Conservation (phyloP, 2,797 vertebrate genomes). For the Ctenosaura bakeri region DNA sequence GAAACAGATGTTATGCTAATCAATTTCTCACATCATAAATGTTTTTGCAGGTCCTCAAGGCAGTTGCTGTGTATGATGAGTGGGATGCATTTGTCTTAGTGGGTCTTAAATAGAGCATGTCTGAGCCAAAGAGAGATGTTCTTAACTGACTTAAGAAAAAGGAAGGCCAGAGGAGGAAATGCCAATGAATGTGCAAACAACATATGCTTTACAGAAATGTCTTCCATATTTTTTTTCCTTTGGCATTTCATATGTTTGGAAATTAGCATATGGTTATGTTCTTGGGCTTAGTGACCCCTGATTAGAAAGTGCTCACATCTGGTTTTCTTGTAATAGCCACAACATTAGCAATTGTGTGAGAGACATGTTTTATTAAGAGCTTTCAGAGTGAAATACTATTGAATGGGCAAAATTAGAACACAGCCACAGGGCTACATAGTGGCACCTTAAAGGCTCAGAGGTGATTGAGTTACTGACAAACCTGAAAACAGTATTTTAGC, state of each 20-base stretch:
- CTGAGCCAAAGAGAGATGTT: neutral
- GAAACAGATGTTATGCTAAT: too few species aligned
- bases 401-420: neutral
- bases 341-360: neutral
- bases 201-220: neutral
- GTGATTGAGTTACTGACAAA: neutral
- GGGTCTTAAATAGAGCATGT: neutral
- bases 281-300: neutral
- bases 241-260: neutral
- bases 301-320: neutral
- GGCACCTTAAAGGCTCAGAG: neutral
- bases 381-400: slow-evolving; percentile 10
- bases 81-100: neutral
- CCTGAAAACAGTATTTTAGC: neutral
- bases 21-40: too few species aligned
- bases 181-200: slow-evolving; percentile 24
- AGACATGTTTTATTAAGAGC: neutral
- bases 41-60: neutral
- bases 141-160: neutral
- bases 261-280: slow-evolving; percentile 8
- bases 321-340: neutral
- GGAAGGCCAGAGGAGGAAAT: neutral
- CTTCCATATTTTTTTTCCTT: neutral
- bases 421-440: neutral
- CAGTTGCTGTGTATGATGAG: neutral